These are phyloP conservation scores for Myotis yumanensis DNA, from an alignment of 2,113 vertebrate genomes.

Conservation along the genomic window DNA sequence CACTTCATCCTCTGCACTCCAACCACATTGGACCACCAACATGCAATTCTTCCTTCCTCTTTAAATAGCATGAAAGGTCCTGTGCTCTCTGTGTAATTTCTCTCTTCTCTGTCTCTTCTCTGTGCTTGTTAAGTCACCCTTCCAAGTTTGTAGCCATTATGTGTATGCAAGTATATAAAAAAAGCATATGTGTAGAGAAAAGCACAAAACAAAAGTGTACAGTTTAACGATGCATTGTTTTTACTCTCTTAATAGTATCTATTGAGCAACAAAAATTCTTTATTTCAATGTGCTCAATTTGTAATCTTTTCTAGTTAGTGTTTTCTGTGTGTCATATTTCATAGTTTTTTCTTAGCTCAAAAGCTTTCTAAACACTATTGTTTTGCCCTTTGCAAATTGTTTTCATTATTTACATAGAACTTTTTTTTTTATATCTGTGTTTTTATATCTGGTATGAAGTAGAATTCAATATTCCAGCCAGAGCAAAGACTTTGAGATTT, in stretches of 20 bases:
- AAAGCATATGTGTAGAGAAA: not conserved
- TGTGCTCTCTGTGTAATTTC: not conserved
- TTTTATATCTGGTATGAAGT: not conserved
- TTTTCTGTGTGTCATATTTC: not conserved
- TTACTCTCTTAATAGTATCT: not conserved
- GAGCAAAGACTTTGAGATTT: not conserved
- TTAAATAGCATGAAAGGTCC: not conserved
- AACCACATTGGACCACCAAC: accelerated
- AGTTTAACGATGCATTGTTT: not conserved
- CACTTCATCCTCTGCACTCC: not conserved
- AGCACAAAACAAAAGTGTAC: not conserved
- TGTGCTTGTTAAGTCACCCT: not conserved
- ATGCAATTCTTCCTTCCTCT: not conserved
- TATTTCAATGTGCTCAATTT: not conserved
- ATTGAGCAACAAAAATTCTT: not conserved
- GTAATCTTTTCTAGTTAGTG: not conserved
- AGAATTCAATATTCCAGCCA: not conserved
- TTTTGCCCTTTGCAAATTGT: not conserved
- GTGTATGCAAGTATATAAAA: not conserved
- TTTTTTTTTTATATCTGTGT: not conserved
- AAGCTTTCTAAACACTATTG: not conserved
- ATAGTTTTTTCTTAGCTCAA: not conserved
- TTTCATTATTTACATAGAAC: not conserved
- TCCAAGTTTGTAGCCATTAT: not conserved
- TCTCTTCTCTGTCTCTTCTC: not conserved